These are phyloP conservation scores for Hypomecis atomaria DNA, from an alignment of 2,888 invertebrate genomes.

Conservation along the genomic window DNA sequence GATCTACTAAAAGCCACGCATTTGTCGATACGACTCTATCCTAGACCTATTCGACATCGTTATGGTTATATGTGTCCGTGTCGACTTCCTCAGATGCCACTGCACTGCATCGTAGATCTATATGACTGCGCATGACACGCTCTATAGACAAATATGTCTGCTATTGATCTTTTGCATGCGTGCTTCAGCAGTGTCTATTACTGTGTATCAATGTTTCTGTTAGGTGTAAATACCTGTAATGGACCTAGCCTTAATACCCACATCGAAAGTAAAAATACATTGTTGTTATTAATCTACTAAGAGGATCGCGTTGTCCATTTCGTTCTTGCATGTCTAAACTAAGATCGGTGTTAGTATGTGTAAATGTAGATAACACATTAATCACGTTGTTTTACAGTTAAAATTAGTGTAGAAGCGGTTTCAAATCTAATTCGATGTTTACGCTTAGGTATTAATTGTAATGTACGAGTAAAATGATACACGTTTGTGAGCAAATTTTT, in stretches of 20 bases:
- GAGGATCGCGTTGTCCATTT: conserved; percentile 57
- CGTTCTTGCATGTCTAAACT: conserved; percentile 77
- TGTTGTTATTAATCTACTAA: conserved; percentile 52
- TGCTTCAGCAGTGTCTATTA: conserved; percentile 72
- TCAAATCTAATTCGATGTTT: conserved; percentile 73
- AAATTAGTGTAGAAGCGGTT: conserved; percentile 64
- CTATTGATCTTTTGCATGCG: conserved; percentile 83
- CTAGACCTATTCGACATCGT: neutral
- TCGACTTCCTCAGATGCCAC: no score
- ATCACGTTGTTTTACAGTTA: conserved; percentile 63
- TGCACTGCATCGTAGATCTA: conserved; percentile 1
- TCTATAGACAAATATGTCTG: conserved; percentile 48
- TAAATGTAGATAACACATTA: conserved; percentile 61
- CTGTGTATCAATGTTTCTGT: conserved; percentile 65
- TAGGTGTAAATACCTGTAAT: conserved; percentile 74
- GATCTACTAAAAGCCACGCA: no score
- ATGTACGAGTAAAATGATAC: conserved; percentile 65
- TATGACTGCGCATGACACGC: conserved; percentile 51
- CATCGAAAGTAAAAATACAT: conserved; percentile 71
- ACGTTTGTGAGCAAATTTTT: conserved; percentile 73
- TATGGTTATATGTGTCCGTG: neutral
- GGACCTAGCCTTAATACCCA: conserved; percentile 82
- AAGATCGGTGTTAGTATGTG: conserved; percentile 77
- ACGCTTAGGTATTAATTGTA: conserved; percentile 70
- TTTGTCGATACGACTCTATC: neutral